phyloP scores from a whole-genome alignment of 2,888 invertebrate species.

The Chymomyza fuscimana region DNA sequence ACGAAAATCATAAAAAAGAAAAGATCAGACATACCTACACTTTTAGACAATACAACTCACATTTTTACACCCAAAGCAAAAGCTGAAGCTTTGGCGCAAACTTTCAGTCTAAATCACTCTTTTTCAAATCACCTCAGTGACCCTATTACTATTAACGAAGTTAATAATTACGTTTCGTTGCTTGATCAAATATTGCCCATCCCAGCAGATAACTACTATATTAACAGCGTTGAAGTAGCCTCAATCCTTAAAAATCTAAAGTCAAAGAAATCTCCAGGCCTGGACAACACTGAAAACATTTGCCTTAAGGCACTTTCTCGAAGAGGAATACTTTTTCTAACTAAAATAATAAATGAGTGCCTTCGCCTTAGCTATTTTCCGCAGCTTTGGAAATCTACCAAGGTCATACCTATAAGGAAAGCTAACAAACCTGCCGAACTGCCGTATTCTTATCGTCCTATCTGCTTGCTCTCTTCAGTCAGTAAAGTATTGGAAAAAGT shows the following conservation, averaged over 20 bases:
- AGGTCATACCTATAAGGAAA: not conserved
- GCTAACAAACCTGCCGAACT: not conserved
- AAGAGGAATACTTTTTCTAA: not conserved
- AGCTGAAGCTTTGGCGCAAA: not conserved
- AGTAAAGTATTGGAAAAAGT: too few species aligned
- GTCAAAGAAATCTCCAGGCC: not conserved
- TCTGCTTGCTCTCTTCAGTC: too few species aligned
- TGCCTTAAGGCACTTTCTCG: slow-evolving; percentile 4
- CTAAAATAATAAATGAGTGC: too few species aligned
- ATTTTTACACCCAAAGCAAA: not conserved
- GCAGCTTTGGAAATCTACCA: not conserved
- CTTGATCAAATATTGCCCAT: too few species aligned
- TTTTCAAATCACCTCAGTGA: too few species aligned
- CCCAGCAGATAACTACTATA: too few species aligned
- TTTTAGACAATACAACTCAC: not conserved
- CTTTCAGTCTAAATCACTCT: not conserved
- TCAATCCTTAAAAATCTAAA: too few species aligned
- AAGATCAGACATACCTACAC: not conserved
- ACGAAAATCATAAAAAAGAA: slow-evolving; percentile 6
- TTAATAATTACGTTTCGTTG: too few species aligned
- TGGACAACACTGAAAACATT: not conserved
- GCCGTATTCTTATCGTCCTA: too few species aligned
- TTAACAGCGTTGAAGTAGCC: too few species aligned
- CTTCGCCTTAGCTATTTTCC: not conserved
- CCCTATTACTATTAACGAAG: too few species aligned